Evolutionary conservation across 2,797 vertebrate genomes (phyloP).

Genomic region (Gymnothorax javanicus): DNA sequence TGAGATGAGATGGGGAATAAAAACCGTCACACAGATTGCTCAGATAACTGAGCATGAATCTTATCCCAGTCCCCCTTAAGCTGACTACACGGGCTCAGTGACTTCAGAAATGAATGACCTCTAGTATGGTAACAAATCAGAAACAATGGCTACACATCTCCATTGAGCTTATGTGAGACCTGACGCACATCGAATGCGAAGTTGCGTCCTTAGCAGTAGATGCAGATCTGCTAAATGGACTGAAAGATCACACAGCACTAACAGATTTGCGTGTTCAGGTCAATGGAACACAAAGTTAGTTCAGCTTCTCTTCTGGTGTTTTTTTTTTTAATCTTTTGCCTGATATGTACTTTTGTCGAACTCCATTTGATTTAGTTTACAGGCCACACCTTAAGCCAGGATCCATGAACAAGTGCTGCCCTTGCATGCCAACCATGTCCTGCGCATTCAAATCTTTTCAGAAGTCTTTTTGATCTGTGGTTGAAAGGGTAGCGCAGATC

Average conservation of each 20-base stretch:
- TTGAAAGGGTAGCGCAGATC: not conserved
- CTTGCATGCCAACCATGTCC: too few species aligned
- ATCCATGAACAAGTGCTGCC: constrained; percentile 37
- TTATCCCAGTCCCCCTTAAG: not conserved
- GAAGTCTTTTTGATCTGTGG: not conserved
- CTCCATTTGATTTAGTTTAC: not conserved
- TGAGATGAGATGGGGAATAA: constrained; percentile 4
- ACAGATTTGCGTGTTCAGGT: not conserved
- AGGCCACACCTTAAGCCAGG: not conserved
- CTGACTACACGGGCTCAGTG: not conserved
- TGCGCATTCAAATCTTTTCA: not conserved
- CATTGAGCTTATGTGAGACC: not conserved
- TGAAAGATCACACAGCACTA: not conserved
- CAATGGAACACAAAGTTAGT: not conserved
- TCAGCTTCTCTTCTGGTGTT: not conserved
- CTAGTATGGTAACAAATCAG: not conserved
- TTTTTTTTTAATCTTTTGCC: not conserved
- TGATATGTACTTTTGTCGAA: not conserved
- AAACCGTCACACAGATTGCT: constrained; percentile 7
- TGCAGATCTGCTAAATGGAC: not conserved
- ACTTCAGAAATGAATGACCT: not conserved
- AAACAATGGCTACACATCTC: not conserved
- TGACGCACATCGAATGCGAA: not conserved
- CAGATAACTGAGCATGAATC: not conserved
- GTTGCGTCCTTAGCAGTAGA: not conserved